phyloP scores from a whole-genome alignment of 2,888 invertebrate species.

The Amphipoea lucens region DNA sequence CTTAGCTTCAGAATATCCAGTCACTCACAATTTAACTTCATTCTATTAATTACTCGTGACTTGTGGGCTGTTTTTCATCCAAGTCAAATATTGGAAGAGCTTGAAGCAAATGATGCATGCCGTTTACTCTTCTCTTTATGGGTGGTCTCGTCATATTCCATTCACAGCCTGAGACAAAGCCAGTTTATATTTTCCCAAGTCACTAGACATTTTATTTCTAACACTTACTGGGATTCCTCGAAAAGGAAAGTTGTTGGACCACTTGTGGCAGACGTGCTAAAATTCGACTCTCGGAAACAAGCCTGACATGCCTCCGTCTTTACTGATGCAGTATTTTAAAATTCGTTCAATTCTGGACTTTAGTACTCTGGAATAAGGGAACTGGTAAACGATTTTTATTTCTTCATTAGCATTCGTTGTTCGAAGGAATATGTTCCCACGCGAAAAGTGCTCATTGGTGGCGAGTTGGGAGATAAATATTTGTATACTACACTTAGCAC shows the following conservation, averaged over 20 bases:
- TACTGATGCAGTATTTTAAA: constrained; percentile 30
- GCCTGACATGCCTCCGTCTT: constrained; percentile 66
- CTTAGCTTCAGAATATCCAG: constrained; percentile 60
- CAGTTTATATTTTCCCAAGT: constrained; percentile 47
- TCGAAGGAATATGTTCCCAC: constrained; percentile 81
- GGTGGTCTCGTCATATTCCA: constrained; percentile 73
- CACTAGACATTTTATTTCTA: constrained; percentile 64
- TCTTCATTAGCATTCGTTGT: constrained; percentile 59
- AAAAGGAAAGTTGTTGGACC: constrained; percentile 78
- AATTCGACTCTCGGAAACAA: constrained; percentile 79
- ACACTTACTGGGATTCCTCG: constrained; percentile 56
- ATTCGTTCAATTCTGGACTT: constrained; percentile 45
- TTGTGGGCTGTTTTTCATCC: constrained; percentile 54
- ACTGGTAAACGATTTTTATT: constrained; percentile 28
- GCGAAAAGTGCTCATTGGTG: constrained; percentile 82
- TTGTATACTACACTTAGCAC: constrained; percentile 80
- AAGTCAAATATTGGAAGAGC: constrained; percentile 70
- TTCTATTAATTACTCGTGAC: constrained; percentile 66
- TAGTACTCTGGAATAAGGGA: constrained; percentile 50
- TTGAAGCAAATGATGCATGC: constrained; percentile 63
- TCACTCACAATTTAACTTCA: constrained; percentile 66
- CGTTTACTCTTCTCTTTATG: constrained; percentile 66
- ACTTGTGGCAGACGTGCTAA: constrained; percentile 79
- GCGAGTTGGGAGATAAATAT: constrained; percentile 88
- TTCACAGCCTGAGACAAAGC: constrained; percentile 56